phyloP scores from a whole-genome alignment of 1,140 invertebrate genomes.

The Eumeta japonica region DNA sequence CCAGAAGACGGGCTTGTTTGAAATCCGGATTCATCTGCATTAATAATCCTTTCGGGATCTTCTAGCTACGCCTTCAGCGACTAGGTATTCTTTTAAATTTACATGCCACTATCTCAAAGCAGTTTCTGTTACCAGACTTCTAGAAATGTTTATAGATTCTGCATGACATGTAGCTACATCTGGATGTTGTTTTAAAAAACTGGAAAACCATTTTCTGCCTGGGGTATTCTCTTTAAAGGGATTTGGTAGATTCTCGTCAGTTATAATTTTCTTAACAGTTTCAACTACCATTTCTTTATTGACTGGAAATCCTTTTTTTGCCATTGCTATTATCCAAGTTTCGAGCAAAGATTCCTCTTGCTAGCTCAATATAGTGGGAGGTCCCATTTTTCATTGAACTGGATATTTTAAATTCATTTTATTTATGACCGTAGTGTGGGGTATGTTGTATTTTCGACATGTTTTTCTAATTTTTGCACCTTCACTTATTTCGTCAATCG shows the following conservation, averaged over 20 bases:
- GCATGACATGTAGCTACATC: conserved; percentile 1
- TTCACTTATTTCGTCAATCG: conserved; percentile 1
- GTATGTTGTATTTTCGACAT: conserved; percentile 3
- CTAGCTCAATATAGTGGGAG: conserved; percentile 9
- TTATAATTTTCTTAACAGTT: conserved; percentile 15
- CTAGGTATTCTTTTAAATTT: background rate
- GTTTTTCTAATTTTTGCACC: conserved; percentile 4
- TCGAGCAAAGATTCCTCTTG: conserved; percentile 12
- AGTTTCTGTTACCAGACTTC: conserved; percentile 1
- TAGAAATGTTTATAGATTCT: background rate
- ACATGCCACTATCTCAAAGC: background rate
- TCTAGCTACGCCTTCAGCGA: background rate
- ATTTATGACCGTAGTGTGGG: conserved; percentile 2
- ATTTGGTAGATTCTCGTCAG: conserved; percentile 10
- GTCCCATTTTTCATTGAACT: conserved; percentile 9
- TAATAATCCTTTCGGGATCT: conserved; percentile 3
- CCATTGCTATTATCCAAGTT: conserved; percentile 12
- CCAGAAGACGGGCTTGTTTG: background rate
- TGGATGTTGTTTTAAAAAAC: conserved; percentile 2
- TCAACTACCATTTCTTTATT: conserved; percentile 14
- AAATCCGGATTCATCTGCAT: conserved; percentile 6
- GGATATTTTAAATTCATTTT: conserved; percentile 3
- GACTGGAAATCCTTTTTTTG: conserved; percentile 13
- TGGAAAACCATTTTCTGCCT: conserved; percentile 10
- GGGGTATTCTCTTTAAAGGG: conserved; percentile 12